Conservation (phyloP, 2,113 vertebrate species). For the Alligator mississippiensis region DNA sequence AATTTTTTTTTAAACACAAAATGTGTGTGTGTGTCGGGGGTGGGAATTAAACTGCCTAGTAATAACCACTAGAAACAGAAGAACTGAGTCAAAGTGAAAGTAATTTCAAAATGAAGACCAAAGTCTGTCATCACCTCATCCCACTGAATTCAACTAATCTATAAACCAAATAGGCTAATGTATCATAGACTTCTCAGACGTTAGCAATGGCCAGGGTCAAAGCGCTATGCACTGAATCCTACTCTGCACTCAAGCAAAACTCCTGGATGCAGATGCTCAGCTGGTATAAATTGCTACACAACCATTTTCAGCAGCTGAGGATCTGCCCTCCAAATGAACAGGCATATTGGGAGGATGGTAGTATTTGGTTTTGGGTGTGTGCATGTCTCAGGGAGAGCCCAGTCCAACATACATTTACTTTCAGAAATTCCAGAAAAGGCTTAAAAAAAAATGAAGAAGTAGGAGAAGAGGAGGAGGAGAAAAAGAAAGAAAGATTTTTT, state of each 20-base stretch:
- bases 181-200: neutral
- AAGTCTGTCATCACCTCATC: neutral
- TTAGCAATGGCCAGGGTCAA: constrained; percentile 32
- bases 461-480: neutral
- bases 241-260: neutral
- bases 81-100: neutral
- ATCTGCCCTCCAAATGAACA: constrained; percentile 35
- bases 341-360: constrained; percentile 2
- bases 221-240: neutral
- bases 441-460: neutral
- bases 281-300: constrained; percentile 37
- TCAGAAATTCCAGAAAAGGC: neutral
- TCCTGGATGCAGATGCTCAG: constrained; percentile 33
- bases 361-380: neutral
- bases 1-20: neutral
- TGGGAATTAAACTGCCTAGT: neutral
- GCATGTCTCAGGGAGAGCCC: neutral
- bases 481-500: rapidly evolving
- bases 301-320: constrained; percentile 49
- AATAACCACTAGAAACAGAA: neutral
- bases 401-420: neutral
- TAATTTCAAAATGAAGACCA: neutral
- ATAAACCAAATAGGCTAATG: neutral
- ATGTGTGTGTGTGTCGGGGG: too few relatives aligned
- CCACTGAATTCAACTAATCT: neutral